phyloP scores from a whole-genome alignment of 2,113 vertebrate genomes.

The Zapus hudsonius region DNA sequence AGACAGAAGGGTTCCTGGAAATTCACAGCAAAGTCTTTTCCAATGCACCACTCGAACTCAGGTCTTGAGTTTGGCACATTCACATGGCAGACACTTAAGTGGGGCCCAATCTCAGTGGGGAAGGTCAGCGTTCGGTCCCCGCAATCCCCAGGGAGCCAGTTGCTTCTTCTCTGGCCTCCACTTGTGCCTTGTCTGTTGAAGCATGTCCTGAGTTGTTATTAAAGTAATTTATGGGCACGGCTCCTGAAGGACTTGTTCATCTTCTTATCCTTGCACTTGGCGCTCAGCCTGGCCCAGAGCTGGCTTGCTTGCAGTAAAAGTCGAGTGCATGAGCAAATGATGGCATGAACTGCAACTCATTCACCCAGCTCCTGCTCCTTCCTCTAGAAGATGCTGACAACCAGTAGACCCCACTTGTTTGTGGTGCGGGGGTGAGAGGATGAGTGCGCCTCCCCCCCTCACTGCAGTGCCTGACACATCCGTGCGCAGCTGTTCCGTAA shows the following conservation, averaged over 20 bases:
- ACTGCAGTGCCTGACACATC: background rate
- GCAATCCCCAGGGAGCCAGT: background rate
- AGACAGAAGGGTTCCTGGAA: slow-evolving; percentile 6
- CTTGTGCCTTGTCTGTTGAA: slow-evolving; percentile 59
- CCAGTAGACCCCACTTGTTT: too few relatives aligned
- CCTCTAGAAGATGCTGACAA: background rate
- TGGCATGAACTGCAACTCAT: background rate
- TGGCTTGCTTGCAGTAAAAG: slow-evolving; percentile 58
- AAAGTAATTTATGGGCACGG: slow-evolving; percentile 73
- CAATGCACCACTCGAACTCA: background rate
- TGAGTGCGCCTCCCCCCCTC: too few relatives aligned
- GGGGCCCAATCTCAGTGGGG: background rate
- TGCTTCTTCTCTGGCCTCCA: slow-evolving; percentile 15
- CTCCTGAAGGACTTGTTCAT: slow-evolving; percentile 73
- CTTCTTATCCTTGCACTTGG: slow-evolving; percentile 64
- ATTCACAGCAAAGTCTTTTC: background rate
- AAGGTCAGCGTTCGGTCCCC: background rate
- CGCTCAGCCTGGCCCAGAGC: slow-evolving; percentile 59
- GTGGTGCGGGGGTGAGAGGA: background rate
- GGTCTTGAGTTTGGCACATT: background rate
- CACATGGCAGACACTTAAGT: background rate
- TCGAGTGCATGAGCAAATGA: slow-evolving; percentile 21
- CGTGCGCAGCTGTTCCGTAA: background rate
- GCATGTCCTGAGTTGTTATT: slow-evolving; percentile 72
- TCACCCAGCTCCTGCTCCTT: background rate